phyloP scores from a whole-genome alignment of 2,113 vertebrate genomes.

The human (Homo sapiens) region DNA sequence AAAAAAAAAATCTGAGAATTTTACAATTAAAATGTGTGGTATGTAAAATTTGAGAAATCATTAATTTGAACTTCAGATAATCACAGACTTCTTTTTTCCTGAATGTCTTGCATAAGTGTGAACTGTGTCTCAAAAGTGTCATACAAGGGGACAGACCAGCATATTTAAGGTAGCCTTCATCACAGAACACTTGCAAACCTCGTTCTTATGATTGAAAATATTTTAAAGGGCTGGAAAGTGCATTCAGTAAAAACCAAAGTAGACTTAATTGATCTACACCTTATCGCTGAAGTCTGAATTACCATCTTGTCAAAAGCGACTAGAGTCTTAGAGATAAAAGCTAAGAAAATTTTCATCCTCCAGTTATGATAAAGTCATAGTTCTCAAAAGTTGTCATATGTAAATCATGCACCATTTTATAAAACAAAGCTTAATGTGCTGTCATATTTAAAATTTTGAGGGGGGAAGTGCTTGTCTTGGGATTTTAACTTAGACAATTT shows the following conservation, averaged over 20 bases:
- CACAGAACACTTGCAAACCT: neutral
- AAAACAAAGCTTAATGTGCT: slow-evolving; percentile 38
- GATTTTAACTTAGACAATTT: slow-evolving; percentile 43
- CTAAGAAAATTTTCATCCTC: neutral
- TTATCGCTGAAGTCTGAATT: neutral
- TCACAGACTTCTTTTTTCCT: neutral
- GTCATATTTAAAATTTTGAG: neutral
- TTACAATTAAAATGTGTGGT: neutral
- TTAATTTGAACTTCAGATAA: neutral
- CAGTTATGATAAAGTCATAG: neutral
- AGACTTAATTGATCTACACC: neutral
- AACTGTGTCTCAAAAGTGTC: neutral
- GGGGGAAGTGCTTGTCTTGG: neutral
- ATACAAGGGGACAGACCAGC: rapidly evolving
- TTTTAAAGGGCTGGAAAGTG: neutral
- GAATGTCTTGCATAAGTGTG: neutral
- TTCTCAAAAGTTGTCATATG: slow-evolving; percentile 36
- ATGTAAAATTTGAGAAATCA: neutral
- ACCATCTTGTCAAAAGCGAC: neutral
- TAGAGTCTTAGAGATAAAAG: neutral
- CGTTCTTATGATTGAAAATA: neutral
- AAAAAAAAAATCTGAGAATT: neutral
- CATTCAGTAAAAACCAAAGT: neutral
- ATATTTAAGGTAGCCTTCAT: neutral
- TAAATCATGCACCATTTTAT: slow-evolving; percentile 37